A percentile compares a stretch with the other conserved stretches of the same genome.
phyloP scores from a whole-genome alignment of 2,113 vertebrate genomes.

The Protobothrops flavoviridis region DNA sequence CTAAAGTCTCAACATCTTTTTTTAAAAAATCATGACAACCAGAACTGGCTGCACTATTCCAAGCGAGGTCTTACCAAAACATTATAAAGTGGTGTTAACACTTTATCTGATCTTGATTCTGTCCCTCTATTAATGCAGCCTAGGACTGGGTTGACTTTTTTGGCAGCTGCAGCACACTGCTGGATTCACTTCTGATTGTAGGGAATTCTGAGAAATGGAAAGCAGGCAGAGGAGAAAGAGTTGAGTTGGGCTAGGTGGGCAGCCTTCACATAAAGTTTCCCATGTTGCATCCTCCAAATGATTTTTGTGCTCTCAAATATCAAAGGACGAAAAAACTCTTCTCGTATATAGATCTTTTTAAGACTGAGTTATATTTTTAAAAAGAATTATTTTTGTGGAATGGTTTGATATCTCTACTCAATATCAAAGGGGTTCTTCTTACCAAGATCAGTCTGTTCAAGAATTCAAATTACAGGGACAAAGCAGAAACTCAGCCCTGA shows the following conservation, averaged over 20 bases:
- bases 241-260: not conserved
- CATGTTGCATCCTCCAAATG: not conserved
- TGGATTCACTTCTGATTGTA: not conserved
- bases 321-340: not conserved
- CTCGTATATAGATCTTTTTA: not conserved
- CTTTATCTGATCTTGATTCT: not conserved
- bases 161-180: not conserved
- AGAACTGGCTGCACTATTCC: not conserved
- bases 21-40: not conserved
- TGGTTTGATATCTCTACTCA: not conserved
- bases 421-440: not conserved
- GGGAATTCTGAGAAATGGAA: not conserved
- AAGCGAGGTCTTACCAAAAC: not conserved
- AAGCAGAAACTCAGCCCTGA: constrained; percentile 3
- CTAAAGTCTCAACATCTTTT: not conserved
- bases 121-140: not conserved
- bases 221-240: not conserved
- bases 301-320: not conserved
- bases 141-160: not conserved
- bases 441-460: constrained; percentile 14
- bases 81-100: not conserved
- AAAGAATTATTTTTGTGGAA: not conserved
- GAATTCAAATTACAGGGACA: constrained; percentile 17
- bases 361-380: not conserved
- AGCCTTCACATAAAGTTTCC: not conserved